Base-by-base conservation (phyloP, 2,888 invertebrate species). In the Osmoderma eremita region DNA sequence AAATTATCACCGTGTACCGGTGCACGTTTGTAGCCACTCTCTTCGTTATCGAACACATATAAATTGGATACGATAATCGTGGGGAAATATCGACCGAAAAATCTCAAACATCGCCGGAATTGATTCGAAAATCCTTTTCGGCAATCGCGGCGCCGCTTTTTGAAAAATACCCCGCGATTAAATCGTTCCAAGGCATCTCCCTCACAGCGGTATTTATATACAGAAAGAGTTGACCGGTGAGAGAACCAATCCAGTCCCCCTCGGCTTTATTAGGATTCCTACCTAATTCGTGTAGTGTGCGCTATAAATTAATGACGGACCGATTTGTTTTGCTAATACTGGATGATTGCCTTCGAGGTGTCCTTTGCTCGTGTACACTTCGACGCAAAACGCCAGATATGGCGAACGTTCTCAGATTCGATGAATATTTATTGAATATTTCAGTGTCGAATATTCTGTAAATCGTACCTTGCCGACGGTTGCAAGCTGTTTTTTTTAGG, bases 141-240 rank as follows among this genome's bases (percentile, higher is more conserved):
- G 58, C 42, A 20, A 15, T 38, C 18, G 6, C n/a, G 15, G 24
- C 22, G 39, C 53, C 41, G 22, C 63, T 38, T 42, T 53, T 24
- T 63, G 53, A 63, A 42, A 63, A 63, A 63, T 63, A 24, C 42
- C 38, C 41, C n/a, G 22, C 49, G 63, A 63, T 63, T 63, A 63
- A 63, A 63, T 63, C 53, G 53, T 51, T 30, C 45, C 30, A 45
- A n/a, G 20, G 41, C 45, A 30, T 30, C 42, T 53, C 39, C 12
- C 38, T 12, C 39, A 51, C 15, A n/a, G 63, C 53, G 63, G 63
- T 53, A 63, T 63, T 53, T 63, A 53, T 51, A n/a, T n/a, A n/a
- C n/a, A 53, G 41, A 63, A 53, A 63, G 42, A 63, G 63, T 41
- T 63, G 50, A 53, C 17, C 41, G 13, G 17, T 15, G 10, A 4